A percentile compares a stretch with the other conserved stretches of the same genome.
These are phyloP conservation scores for Amyelois transitella DNA, from an alignment of 1,140 invertebrate genomes.

Conservation along the genomic window DNA sequence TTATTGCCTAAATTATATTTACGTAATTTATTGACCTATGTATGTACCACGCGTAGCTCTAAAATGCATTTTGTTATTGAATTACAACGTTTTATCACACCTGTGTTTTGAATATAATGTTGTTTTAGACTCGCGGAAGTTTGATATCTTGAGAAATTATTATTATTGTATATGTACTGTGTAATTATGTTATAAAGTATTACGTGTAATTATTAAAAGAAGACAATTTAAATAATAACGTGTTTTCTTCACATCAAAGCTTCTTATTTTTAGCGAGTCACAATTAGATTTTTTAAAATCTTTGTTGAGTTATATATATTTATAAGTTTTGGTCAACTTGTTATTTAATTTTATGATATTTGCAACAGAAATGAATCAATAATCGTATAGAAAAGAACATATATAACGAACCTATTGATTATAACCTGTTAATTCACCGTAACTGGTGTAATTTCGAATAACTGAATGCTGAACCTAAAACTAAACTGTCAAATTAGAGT, in stretches of 20 bases:
- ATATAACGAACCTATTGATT: too few species aligned
- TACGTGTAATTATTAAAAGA: conserved; percentile 73
- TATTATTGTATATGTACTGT: conserved; percentile 71
- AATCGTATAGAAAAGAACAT: too few species aligned
- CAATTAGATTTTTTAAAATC: too few species aligned
- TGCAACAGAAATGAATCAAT: too few species aligned
- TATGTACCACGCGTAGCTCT: conserved; percentile 55
- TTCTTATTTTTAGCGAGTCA: too few species aligned
- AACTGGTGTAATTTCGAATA: too few species aligned
- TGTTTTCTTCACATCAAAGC: not conserved
- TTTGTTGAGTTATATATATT: too few species aligned
- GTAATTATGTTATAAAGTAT: conserved; percentile 74
- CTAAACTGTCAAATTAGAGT: too few species aligned
- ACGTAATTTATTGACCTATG: conserved; percentile 70
- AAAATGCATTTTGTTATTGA: conserved; percentile 64
- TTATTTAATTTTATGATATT: too few species aligned
- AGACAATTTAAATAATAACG: conserved; percentile 57
- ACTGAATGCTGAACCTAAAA: too few species aligned
- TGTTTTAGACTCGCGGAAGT: conserved; percentile 63
- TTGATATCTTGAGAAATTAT: conserved; percentile 71
- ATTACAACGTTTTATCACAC: conserved; percentile 48
- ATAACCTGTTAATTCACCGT: too few species aligned
- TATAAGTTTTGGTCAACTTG: too few species aligned
- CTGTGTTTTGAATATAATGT: conserved; percentile 57
- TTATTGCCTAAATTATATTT: conserved; percentile 69